A percentile compares a stretch with the other conserved stretches of the same genome.
These are phyloP conservation scores for Luscinia luscinia DNA, from an alignment of 2,797 vertebrate genomes.

Conservation along the genomic window DNA sequence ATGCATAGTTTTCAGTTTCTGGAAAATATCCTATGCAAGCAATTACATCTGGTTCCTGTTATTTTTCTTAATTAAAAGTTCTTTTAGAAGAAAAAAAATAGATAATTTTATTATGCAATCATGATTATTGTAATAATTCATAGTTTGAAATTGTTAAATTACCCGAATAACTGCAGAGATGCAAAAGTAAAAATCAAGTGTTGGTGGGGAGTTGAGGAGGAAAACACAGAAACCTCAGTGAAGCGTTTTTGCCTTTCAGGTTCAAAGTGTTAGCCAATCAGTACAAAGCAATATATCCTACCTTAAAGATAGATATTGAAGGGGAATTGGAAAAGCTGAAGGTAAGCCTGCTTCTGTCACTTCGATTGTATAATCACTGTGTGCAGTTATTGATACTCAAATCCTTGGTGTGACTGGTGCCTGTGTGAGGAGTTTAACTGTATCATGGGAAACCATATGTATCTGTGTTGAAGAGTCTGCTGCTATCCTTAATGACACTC, in stretches of 20 bases:
- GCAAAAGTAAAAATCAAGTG: not conserved
- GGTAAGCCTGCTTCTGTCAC: conserved; percentile 77
- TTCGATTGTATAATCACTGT: not conserved
- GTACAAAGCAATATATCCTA: conserved; percentile 95
- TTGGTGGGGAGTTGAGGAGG: not conserved
- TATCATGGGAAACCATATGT: not conserved
- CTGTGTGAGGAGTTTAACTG: not conserved
- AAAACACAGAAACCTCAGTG: not conserved
- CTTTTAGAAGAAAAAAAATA: not conserved
- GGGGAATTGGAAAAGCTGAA: conserved; percentile 92
- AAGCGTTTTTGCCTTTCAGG: conserved; percentile 76
- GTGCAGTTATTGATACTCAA: not conserved
- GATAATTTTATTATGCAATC: too few relatives aligned
- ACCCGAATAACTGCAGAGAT: not conserved
- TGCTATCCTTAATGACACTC: not conserved
- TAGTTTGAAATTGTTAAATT: not conserved
- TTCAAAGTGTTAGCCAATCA: conserved; percentile 94
- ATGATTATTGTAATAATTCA: not conserved
- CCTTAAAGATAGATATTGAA: conserved; percentile 91
- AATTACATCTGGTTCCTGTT: not conserved
- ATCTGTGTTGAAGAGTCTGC: not conserved
- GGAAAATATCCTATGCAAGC: not conserved
- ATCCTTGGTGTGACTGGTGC: not conserved
- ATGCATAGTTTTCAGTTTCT: not conserved
- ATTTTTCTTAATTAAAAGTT: not conserved